Evolutionary conservation across 2,113 vertebrate genomes (phyloP).

Genomic region (Eulemur rufifrons): DNA sequence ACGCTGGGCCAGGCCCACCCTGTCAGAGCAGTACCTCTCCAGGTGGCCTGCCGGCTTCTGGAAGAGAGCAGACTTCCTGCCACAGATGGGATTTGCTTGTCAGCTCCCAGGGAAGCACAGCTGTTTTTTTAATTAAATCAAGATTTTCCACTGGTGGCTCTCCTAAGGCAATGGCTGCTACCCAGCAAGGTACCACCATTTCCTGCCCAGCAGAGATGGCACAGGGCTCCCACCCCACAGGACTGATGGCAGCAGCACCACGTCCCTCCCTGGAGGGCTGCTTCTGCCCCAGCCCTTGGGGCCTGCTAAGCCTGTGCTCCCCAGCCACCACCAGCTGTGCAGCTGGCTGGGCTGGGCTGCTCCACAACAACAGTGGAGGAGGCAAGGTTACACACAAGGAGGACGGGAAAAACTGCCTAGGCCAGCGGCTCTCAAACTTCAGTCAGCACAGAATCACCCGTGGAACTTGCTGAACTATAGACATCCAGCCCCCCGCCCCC

Average conservation of each 20-base stretch:
- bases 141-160: background rate
- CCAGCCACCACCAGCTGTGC: background rate
- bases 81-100: background rate
- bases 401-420: background rate
- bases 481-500: background rate
- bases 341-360: background rate
- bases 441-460: background rate
- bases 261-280: rapidly evolving
- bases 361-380: rapidly evolving
- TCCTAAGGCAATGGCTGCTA: background rate
- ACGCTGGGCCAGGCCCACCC: background rate
- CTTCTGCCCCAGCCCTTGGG: background rate
- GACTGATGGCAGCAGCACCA: background rate
- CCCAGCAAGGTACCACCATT: background rate
- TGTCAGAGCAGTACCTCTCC: background rate
- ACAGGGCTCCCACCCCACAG: background rate
- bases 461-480: background rate
- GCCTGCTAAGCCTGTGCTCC: background rate
- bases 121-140: slow-evolving; percentile 31
- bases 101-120: background rate
- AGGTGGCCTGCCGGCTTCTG: background rate
- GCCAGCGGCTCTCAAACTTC: background rate
- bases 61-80: slow-evolving; percentile 9
- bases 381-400: background rate
- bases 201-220: background rate